Percentiles rank a stretch among this genome's conserved stretches.
phyloP scores from a whole-genome alignment of 2,888 invertebrate species.

The Seira ritae region DNA sequence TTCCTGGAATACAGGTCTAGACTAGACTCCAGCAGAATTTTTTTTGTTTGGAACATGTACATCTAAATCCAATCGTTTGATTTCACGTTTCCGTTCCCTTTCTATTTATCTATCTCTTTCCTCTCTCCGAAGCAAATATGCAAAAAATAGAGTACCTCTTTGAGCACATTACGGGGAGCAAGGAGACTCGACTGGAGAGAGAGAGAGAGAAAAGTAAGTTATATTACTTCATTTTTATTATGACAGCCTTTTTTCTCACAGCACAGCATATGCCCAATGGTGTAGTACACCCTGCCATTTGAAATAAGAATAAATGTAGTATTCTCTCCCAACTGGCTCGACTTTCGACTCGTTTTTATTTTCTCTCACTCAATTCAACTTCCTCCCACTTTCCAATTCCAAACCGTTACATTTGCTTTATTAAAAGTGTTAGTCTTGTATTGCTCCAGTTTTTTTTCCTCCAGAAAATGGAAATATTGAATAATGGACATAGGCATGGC shows the following conservation, averaged over 20 bases:
- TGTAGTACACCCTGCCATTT: not conserved
- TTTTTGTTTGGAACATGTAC: not conserved
- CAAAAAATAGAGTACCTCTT: not conserved
- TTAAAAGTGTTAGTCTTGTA: conserved; percentile 18
- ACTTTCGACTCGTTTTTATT: too few relatives aligned
- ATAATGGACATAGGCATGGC: not conserved
- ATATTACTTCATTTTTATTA: conserved; percentile 2
- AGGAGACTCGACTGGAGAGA: too few relatives aligned
- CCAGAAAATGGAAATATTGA: conserved; percentile 7
- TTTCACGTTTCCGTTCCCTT: conserved; percentile 49
- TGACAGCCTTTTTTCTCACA: too few relatives aligned
- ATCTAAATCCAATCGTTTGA: conserved; percentile 55
- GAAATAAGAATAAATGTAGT: not conserved
- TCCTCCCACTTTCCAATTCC: conserved; percentile 1
- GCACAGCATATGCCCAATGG: too few relatives aligned
- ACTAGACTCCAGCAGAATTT: not conserved
- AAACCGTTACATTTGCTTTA: conserved; percentile 17
- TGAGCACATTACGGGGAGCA: not conserved
- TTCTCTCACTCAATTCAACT: too few relatives aligned
- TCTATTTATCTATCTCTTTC: conserved; percentile 14
- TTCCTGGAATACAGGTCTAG: too few relatives aligned
- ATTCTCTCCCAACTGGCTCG: too few relatives aligned
- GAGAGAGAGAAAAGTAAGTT: too few relatives aligned
- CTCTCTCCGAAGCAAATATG: not conserved
- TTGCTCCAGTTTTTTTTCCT: conserved; percentile 8